A percentile compares a stretch with the other conserved stretches of the same genome.
These are phyloP conservation scores for Mesocentrotus franciscanus DNA, from an alignment of 53 echinoderm and acorn worm species.

Conservation along the genomic window DNA sequence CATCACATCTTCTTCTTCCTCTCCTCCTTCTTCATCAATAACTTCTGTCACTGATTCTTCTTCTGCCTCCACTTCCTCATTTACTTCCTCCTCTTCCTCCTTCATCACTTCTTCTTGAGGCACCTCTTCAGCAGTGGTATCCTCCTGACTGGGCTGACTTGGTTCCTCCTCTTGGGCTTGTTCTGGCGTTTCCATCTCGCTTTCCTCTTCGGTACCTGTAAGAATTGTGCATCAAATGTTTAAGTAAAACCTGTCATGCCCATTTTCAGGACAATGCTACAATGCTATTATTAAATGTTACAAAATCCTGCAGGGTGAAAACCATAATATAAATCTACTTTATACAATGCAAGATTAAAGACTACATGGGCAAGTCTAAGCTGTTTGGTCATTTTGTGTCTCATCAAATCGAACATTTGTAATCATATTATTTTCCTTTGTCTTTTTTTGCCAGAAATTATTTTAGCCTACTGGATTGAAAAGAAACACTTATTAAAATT, in stretches of 20 bases:
- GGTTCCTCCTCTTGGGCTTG: neutral
- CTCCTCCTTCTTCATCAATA: neutral
- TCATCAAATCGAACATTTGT: no score
- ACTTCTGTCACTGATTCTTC: neutral
- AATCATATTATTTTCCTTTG: no score
- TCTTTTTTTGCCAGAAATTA: no score
- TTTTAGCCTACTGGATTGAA: neutral
- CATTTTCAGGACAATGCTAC: neutral
- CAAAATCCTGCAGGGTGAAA: neutral
- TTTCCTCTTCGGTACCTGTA: neutral
- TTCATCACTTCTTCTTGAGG: neutral
- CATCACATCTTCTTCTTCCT: neutral
- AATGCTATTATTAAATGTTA: neutral
- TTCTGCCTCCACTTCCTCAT: neutral
- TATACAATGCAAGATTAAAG: neutral
- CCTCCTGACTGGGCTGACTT: no score
- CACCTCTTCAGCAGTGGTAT: neutral
- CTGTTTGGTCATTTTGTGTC: no score
- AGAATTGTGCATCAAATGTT: neutral
- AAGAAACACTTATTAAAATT: neutral
- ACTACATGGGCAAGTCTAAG: neutral
- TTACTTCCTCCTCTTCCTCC: neutral
- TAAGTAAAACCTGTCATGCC: neutral
- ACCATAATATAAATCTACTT: neutral
- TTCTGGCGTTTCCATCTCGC: neutral